Percentiles rank a stretch among this genome's conserved stretches.
phyloP scores from a whole-genome alignment of 2,888 invertebrate genomes.

The Digitonthophagus gazella region DNA sequence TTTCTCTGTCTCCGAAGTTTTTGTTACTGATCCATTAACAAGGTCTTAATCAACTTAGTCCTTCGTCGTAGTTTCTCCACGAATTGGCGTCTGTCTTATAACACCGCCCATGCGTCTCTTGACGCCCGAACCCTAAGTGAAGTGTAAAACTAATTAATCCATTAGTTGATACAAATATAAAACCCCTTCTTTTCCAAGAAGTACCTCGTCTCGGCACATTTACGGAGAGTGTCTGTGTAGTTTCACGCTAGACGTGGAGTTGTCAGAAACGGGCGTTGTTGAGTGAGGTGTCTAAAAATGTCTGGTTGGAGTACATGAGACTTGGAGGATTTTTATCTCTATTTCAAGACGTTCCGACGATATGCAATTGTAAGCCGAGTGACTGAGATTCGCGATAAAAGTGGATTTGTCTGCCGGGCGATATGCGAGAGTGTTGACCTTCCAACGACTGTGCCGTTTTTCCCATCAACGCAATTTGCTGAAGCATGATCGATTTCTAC shows the following conservation, averaged over 20 bases:
- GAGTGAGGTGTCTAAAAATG: neutral
- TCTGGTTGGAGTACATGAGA: neutral
- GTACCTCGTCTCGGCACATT: neutral
- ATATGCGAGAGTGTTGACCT: neutral
- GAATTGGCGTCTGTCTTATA: neutral
- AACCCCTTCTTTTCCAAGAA: neutral
- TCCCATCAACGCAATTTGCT: neutral
- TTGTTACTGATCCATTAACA: neutral
- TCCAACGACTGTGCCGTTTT: neutral
- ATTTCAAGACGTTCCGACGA: neutral
- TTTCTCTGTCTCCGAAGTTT: neutral
- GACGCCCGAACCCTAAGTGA: neutral
- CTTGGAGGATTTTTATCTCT: neutral
- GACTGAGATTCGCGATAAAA: neutral
- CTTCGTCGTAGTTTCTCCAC: neutral
- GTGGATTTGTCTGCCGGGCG: neutral
- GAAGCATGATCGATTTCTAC: neutral
- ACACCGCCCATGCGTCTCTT: neutral
- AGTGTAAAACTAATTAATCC: neutral
- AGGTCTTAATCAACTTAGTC: neutral
- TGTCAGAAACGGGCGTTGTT: neutral
- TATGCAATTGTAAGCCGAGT: neutral
- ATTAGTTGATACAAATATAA: neutral
- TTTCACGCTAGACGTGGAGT: neutral
- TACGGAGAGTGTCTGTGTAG: neutral